Conservation (phyloP, 2,113 vertebrate species). For the Phainopepla nitens region DNA sequence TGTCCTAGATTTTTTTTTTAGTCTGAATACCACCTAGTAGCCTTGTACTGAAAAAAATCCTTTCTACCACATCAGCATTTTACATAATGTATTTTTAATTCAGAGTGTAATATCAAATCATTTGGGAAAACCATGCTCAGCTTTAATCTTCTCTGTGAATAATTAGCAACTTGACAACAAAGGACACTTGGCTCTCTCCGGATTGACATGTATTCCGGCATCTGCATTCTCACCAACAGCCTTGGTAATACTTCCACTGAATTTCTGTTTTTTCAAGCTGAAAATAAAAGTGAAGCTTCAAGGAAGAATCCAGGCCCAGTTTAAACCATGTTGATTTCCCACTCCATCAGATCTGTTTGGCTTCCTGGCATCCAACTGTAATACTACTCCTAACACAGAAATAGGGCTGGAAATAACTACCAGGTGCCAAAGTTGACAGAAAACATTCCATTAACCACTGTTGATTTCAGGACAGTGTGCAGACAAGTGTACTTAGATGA, state of each 20-base stretch:
- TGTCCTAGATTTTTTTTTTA: background rate
- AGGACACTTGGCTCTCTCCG: background rate
- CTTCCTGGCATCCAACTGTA: background rate
- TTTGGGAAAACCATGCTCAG: slow-evolving; percentile 1
- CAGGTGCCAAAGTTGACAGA: background rate
- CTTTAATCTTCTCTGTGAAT: slow-evolving; percentile 13
- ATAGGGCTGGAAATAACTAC: background rate
- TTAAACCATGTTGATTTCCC: background rate
- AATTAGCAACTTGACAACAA: slow-evolving; percentile 20
- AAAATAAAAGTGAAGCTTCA: background rate
- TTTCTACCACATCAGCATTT: slow-evolving; percentile 6
- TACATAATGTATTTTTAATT: slow-evolving; percentile 36
- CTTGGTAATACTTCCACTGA: background rate
- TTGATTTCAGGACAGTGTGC: background rate
- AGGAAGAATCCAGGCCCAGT: background rate
- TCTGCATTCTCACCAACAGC: background rate
- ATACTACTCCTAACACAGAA: background rate
- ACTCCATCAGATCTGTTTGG: background rate
- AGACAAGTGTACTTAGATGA: background rate
- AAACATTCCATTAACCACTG: background rate
- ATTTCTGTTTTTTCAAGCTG: background rate
- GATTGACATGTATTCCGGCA: background rate
- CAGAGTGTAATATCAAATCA: background rate
- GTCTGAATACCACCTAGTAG: background rate
- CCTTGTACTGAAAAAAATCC: background rate